Percentiles rank a stretch among this genome's conserved stretches.
Evolutionary conservation across 2,888 invertebrate genomes (phyloP).

Genomic region (Eilema sororculum): DNA sequence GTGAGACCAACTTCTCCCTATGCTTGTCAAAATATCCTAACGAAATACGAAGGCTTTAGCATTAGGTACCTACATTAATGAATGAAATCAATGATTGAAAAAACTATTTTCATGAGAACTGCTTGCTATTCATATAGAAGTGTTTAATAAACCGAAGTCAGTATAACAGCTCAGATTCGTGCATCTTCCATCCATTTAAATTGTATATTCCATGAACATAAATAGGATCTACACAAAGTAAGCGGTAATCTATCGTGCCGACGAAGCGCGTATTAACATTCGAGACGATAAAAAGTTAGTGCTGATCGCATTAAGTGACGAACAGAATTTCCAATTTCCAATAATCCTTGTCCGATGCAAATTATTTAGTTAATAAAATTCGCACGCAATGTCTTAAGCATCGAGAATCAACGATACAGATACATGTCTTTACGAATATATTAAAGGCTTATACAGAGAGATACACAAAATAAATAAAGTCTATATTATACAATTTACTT

Average conservation of each 20-base stretch:
- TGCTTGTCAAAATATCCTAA: too few species aligned
- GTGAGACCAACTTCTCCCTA: too few species aligned
- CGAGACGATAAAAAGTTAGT: conserved; percentile 41
- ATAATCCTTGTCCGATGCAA: conserved; percentile 39
- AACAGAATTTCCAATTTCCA: conserved; percentile 39
- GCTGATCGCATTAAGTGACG: conserved; percentile 40
- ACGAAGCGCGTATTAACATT: conserved; percentile 45
- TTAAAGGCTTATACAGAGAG: conserved; percentile 1
- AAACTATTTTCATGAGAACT: neutral
- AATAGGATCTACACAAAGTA: conserved; percentile 22
- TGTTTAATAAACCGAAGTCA: conserved; percentile 11
- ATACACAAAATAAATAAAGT: conserved; percentile 1
- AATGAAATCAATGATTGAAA: neutral
- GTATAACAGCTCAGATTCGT: conserved; percentile 18
- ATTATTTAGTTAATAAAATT: conserved; percentile 53
- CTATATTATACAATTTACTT: too few species aligned
- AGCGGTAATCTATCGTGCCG: conserved; percentile 47
- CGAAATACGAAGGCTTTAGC: neutral
- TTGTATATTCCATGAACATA: conserved; percentile 41
- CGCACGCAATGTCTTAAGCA: conserved; percentile 51
- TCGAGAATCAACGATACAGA: conserved; percentile 48
- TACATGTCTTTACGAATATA: conserved; percentile 57
- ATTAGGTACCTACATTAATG: too few species aligned
- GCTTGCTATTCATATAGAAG: neutral
- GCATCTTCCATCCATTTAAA: conserved; percentile 31